Evolutionary conservation across 2,888 invertebrate species (phyloP).

Genomic region (Lordiphosa andalusiaca): DNA sequence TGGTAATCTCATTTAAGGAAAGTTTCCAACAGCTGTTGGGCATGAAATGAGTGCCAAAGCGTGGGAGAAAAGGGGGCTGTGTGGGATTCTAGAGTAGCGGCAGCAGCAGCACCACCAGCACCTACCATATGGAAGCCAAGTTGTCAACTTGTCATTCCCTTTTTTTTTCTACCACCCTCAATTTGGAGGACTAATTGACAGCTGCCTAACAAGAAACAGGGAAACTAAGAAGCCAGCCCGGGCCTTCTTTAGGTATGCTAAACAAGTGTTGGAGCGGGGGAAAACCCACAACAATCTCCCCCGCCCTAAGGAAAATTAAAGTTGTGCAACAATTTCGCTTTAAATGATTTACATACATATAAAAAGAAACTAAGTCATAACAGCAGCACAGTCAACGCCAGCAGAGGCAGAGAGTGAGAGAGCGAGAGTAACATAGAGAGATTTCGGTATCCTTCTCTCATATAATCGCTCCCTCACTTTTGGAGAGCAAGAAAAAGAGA

Average conservation of each 20-base stretch:
- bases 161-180: constrained; percentile 11
- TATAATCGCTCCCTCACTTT: constrained; percentile 2
- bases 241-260: constrained; percentile 11
- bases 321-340: constrained; percentile 70
- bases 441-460: constrained; percentile 57
- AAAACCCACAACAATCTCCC: constrained; percentile 30
- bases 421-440: neutral
- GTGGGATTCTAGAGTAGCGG: neutral
- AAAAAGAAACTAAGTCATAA: constrained; percentile 18
- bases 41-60: constrained; percentile 12
- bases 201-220: constrained; percentile 14
- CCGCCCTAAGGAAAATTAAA: constrained; percentile 26
- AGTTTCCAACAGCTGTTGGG: constrained; percentile 36
- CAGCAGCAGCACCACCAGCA: constrained; percentile 6
- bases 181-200: constrained; percentile 57
- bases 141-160: constrained; percentile 23
- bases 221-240: too few species aligned
- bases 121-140: constrained; percentile 36
- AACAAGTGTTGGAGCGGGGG: constrained; percentile 7
- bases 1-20: constrained; percentile 33
- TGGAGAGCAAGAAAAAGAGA: neutral
- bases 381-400: constrained; percentile 22
- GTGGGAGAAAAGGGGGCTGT: neutral
- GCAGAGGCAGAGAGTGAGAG: constrained; percentile 12
- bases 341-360: constrained; percentile 44